Evolutionary conservation across 2,888 invertebrate genomes (phyloP).

Genomic region (Polietes domitor): DNA sequence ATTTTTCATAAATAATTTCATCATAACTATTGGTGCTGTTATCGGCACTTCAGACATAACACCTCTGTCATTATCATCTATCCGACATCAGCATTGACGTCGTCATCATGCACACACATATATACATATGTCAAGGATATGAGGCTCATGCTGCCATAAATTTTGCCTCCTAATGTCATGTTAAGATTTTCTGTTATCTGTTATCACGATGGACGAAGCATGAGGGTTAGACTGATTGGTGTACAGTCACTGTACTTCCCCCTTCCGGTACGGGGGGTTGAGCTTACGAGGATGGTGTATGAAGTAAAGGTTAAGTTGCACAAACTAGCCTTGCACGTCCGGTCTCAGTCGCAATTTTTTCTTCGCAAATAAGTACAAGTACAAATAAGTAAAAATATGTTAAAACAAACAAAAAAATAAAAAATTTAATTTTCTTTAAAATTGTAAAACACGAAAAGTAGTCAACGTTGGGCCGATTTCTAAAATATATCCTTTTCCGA

Average conservation of each 20-base stretch:
- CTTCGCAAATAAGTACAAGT: too few relatives aligned
- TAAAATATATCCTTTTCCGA: too few relatives aligned
- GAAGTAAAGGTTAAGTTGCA: too few relatives aligned
- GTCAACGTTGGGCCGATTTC: too few relatives aligned
- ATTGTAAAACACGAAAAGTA: too few relatives aligned
- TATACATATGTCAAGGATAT: constrained; percentile 25
- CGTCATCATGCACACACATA: constrained; percentile 2
- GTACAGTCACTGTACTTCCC: neutral
- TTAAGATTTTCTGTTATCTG: constrained; percentile 6
- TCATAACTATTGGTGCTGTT: neutral
- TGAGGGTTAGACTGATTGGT: neutral
- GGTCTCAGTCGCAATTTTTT: too few relatives aligned
- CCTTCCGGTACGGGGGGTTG: neutral
- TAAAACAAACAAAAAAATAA: too few relatives aligned
- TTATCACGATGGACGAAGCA: neutral
- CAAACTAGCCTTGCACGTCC: too few relatives aligned
- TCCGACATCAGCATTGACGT: neutral
- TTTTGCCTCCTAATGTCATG: constrained; percentile 9
- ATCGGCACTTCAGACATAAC: constrained; percentile 12
- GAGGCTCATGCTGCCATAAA: constrained; percentile 6
- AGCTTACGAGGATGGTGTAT: too few relatives aligned
- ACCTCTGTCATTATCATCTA: constrained; percentile 14
- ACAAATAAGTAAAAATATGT: too few relatives aligned
- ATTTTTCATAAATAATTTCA: constrained; percentile 15
- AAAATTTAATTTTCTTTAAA: too few relatives aligned